Percentiles rank a stretch among this genome's conserved stretches.
These are phyloP conservation scores for Mnemiopsis leidyi DNA, from an alignment of 37 sponge, comb jelly and placozoan species.

Conservation along the genomic window DNA sequence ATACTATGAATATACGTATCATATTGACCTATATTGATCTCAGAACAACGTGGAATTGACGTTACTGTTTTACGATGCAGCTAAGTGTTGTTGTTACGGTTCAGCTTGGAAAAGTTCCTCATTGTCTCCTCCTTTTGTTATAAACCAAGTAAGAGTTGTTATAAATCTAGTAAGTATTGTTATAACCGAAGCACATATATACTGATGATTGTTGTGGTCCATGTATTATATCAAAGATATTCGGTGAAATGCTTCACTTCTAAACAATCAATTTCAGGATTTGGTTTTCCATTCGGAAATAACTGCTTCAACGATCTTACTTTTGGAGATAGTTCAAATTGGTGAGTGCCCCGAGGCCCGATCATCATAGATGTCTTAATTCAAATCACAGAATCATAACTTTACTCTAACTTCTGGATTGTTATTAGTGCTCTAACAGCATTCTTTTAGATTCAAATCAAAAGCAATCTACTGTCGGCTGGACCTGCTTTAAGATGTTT, in stretches of 20 bases:
- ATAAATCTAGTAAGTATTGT: too few species aligned
- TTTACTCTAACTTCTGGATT: background rate
- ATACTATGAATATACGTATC: too few species aligned
- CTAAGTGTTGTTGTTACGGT: background rate
- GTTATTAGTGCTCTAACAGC: too few species aligned
- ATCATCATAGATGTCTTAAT: too few species aligned
- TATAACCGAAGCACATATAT: too few species aligned
- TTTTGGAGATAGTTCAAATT: conserved; percentile 24
- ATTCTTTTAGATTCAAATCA: too few species aligned
- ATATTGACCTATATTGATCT: background rate
- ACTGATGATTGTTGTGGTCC: too few species aligned
- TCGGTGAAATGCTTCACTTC: too few species aligned
- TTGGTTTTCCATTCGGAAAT: conserved; percentile 19
- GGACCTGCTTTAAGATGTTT: background rate
- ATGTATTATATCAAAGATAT: too few species aligned
- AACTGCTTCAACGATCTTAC: background rate
- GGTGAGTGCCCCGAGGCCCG: background rate
- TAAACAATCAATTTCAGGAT: conserved; percentile 11
- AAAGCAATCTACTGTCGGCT: background rate
- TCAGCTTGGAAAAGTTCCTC: conserved; percentile 4
- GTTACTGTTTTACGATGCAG: conserved; percentile 17
- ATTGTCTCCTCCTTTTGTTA: background rate
- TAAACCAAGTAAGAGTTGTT: conserved; percentile 35
- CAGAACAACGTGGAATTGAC: conserved; percentile 24
- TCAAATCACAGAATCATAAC: too few species aligned